Evolutionary conservation across 2,888 invertebrate genomes (phyloP).

Genomic region (Carabus problematicus): DNA sequence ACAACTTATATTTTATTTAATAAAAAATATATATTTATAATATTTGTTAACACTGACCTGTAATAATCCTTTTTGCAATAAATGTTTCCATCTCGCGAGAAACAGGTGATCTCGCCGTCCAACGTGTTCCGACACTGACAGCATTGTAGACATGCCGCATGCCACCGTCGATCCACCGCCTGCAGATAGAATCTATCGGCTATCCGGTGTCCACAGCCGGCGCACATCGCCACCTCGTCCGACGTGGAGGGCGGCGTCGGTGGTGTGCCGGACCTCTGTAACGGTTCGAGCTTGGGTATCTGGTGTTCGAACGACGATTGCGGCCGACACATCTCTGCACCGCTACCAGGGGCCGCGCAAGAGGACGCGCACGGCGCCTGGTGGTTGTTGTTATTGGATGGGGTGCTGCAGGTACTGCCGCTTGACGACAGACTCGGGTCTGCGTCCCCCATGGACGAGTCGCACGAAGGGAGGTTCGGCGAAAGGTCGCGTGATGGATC

Average conservation of each 20-base stretch:
- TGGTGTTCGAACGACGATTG: conserved; percentile 61
- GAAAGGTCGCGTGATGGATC: conserved; percentile 77
- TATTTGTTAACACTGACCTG: conserved; percentile 86
- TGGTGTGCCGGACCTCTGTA: conserved; percentile 63
- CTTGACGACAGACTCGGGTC: conserved; percentile 60
- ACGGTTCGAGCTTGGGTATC: conserved; percentile 64
- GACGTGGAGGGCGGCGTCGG: conserved; percentile 58
- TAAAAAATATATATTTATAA: too few relatives aligned
- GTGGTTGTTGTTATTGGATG: conserved; percentile 64
- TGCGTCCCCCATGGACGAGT: conserved; percentile 65
- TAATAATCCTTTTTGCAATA: conserved; percentile 97
- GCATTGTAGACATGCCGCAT: conserved; percentile 89
- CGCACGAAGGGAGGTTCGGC: conserved; percentile 73
- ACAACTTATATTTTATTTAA: too few relatives aligned
- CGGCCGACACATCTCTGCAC: not conserved
- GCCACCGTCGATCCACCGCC: conserved; percentile 93
- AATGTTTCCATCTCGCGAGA: conserved; percentile 90
- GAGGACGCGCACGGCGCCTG: conserved; percentile 54
- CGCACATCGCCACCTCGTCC: conserved; percentile 71
- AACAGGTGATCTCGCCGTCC: conserved; percentile 91
- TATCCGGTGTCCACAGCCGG: conserved; percentile 87
- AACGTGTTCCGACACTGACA: conserved; percentile 88
- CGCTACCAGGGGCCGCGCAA: conserved; percentile 51
- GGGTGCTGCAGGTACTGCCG: conserved; percentile 67
- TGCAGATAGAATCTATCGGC: conserved; percentile 90